Evolutionary conservation across 64 coral and sea anemone genomes (phyloP), one percentile per base, ranked within the genome.

Genomic region (Pocillopora verrucosa): DNA sequence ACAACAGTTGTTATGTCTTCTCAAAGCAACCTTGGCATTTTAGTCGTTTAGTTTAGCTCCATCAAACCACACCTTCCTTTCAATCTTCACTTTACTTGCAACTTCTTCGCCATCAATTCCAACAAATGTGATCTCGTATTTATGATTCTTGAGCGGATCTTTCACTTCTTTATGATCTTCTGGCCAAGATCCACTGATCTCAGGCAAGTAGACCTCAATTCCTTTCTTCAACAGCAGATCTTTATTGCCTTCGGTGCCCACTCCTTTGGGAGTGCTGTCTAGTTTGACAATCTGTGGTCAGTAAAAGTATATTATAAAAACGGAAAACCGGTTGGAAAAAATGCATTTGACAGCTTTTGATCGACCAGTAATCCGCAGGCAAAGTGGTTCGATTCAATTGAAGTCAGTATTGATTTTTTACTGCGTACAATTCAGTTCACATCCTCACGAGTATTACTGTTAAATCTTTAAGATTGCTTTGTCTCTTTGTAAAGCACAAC

Each of bases 51-150:
- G 9, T 25, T 77, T 17, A 25, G 64, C 76, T 13, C 45, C 80
- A 86, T 76, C 90, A 13, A 84, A 95, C 86, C 72, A 94, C 38
- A 94, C 80, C 19, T 86, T 89, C 35, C 87, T 89, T 3, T 63
- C 82, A 74, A 96, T 92, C 65, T 88, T 96, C 5, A 96, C 70
- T 16, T 72, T 73, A 59, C 86, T 87, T 9, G 41, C 89, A 36
- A 75, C 17, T 34, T 96, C 94, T 34, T 85, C 87, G 20, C 90
- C 94, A 68, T 89, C 77, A 0, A 91, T 65, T 76, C 90, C 90
- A 36, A 37, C 64, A 17, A 92, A 92, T 9, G 74, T 83, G 10
- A 89, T 72, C 10, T 61, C 10, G 51, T 87, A 92, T 30, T 56
- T 26, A 20, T 35, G 22, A 35, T 80, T 64, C 13, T 73, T 61